These are phyloP conservation scores for Drosophila aff. DNA, from an alignment of 1,140 invertebrate species.

Conservation along the genomic window DNA sequence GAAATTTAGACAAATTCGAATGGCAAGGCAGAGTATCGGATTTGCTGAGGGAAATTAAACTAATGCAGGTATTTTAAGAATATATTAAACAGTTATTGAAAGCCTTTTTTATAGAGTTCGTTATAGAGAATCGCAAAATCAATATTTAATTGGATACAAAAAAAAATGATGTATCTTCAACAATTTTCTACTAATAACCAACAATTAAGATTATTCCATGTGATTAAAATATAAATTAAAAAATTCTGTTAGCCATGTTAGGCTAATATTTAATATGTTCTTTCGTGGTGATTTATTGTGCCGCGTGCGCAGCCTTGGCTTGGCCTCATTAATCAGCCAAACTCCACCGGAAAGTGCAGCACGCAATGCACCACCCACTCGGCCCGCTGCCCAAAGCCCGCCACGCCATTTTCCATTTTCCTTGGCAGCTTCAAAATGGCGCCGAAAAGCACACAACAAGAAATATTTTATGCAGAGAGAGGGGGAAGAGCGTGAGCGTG, in stretches of 20 bases:
- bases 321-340: conserved; percentile 67
- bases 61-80: too few species aligned
- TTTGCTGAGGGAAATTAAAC: too few species aligned
- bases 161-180: too few species aligned
- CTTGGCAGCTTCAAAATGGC: conserved; percentile 62
- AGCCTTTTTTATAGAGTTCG: too few species aligned
- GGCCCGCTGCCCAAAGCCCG: not conserved
- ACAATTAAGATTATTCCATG: conserved; percentile 5
- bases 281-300: conserved; percentile 32
- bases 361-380: conserved; percentile 56
- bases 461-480: conserved; percentile 56
- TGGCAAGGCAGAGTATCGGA: not conserved
- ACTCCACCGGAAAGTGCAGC: conserved; percentile 32
- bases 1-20: conserved; percentile 4
- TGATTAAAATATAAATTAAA: conserved; percentile 19
- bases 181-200: not conserved
- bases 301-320: conserved; percentile 35
- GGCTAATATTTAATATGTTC: conserved; percentile 14
- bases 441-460: conserved; percentile 77
- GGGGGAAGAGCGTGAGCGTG: conserved; percentile 11
- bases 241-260: conserved; percentile 12
- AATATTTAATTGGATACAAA: too few species aligned
- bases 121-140: too few species aligned
- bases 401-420: conserved; percentile 29
- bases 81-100: too few species aligned